phyloP scores from a whole-genome alignment of 2,113 vertebrate species.

The Cyanocitta stelleri region DNA sequence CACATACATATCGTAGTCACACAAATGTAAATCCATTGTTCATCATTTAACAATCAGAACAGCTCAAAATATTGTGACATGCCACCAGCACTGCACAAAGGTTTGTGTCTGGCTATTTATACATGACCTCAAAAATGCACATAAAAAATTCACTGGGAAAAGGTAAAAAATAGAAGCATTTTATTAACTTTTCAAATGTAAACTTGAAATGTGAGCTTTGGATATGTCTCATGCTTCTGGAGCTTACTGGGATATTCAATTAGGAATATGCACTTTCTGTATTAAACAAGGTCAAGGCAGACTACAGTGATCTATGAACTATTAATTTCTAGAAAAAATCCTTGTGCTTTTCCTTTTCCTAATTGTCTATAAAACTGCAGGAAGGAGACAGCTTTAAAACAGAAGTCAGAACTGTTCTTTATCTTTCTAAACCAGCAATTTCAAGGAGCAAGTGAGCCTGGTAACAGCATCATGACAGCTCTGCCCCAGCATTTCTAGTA shows the following conservation, averaged over 20 bases:
- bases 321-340: neutral
- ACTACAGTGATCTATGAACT: neutral
- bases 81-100: neutral
- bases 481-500: neutral
- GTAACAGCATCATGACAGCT: neutral
- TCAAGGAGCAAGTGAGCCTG: neutral
- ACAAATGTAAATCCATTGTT: neutral
- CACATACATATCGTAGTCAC: neutral
- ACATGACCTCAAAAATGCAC: neutral
- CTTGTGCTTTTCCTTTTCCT: neutral
- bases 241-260: neutral
- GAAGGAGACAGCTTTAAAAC: neutral
- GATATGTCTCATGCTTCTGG: neutral
- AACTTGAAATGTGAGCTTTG: neutral
- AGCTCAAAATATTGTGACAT: neutral
- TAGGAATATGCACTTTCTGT: neutral
- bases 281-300: neutral
- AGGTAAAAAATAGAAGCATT: neutral
- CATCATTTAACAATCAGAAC: neutral
- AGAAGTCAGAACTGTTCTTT: neutral
- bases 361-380: neutral
- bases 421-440: neutral
- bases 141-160: constrained; percentile 1
- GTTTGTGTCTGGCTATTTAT: neutral
- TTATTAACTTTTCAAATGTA: constrained; percentile 9